Base-by-base conservation (phyloP, 2,888 invertebrate genomes). In the Pachliopta kotzebuea region DNA sequence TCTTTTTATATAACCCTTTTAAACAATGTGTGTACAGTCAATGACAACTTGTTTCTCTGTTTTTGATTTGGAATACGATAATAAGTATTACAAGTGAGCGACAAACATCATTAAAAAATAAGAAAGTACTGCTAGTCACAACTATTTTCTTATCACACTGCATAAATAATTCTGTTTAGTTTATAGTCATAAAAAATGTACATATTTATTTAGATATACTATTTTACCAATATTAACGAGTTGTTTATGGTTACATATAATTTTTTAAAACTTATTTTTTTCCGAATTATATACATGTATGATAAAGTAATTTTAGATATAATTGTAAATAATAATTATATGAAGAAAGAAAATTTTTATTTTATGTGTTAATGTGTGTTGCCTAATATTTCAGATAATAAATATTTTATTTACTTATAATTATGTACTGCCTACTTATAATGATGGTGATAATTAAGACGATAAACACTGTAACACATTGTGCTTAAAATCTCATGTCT, bases 41-140 rank as follows among this genome's bases (percentile, higher is more conserved):
- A 14, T 37, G 37, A 37, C 37, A 11, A 37, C 14, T 37, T 14
- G 26, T 37, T 14, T 37, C 14, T 37, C 14, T 37, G 37, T 37
- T 37, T 37, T 37, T 3, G 11, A 37, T 37, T 37, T 37, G 37
- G 37, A 14, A n/a, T n/a, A 37, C 14, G 11, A 14, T 37, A 14
- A 26, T 11, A 37, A 37, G 37, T 37, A 14, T 2, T 49, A n/a
- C 4, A n/a, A n/a, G 7, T 7, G n/a, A n/a, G 20, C 1, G 53
- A 53, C 42, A 57, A 53, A 54, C 20, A 45, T 29, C 53, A 26
- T 45, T 37, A 29, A 54, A 37, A 57, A 52, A n/a, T n/a, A 21
- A 17, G 21, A 62, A 29, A 23, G 50, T 52, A 59, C 50, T 56
- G 42, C 64, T 65, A 65, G 64, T 65, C 64, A 60, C 64, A 60